Evolutionary conservation across 2,113 vertebrate genomes (phyloP).

Genomic region (Mellivora capensis): DNA sequence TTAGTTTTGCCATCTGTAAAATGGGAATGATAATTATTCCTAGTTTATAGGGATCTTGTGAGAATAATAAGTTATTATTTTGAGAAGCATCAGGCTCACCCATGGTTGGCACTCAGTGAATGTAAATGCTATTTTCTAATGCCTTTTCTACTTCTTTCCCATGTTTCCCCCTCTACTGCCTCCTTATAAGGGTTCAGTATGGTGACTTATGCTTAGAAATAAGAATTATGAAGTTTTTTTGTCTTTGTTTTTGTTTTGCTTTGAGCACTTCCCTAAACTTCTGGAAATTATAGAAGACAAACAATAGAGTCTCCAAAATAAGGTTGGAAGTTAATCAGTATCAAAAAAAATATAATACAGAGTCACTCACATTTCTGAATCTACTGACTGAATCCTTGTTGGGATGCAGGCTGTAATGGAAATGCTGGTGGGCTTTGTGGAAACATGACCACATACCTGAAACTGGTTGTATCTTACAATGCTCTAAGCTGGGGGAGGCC

Average conservation of each 20-base stretch:
- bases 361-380: background rate
- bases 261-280: background rate
- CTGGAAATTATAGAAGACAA: conserved; percentile 1
- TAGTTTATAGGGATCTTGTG: background rate
- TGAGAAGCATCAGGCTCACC: background rate
- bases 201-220: conserved; percentile 65
- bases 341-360: background rate
- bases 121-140: background rate
- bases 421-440: background rate
- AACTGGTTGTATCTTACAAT: conserved; percentile 48
- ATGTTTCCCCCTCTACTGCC: conserved; percentile 47
- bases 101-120: background rate
- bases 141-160: background rate
- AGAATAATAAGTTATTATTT: background rate
- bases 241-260: background rate
- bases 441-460: background rate
- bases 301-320: background rate
- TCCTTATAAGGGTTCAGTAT: conserved; percentile 36
- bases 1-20: background rate
- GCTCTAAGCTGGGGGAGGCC: conserved; percentile 43
- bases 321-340: background rate
- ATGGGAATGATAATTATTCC: background rate
- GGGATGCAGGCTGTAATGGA: background rate
- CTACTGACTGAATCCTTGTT: background rate
- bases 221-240: background rate